Conservation (phyloP, 2,888 invertebrate species). For the Archips xylosteana region DNA sequence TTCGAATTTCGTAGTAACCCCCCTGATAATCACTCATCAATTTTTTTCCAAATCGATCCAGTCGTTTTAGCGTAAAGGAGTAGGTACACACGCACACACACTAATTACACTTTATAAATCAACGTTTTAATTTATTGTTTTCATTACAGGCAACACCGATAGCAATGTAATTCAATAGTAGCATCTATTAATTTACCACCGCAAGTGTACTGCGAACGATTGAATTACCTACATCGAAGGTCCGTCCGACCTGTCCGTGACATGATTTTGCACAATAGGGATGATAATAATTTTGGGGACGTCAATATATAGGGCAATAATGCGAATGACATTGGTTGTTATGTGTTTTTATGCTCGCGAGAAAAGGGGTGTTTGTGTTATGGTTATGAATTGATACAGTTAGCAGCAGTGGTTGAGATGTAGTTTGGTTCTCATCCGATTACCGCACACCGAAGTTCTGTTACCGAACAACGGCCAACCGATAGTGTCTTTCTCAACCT, state of each 20-base stretch:
- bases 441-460: too few species aligned
- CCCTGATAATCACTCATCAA: too few species aligned
- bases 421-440: too few species aligned
- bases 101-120: too few species aligned
- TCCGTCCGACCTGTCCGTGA: conserved; percentile 30
- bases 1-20: too few species aligned
- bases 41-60: too few species aligned
- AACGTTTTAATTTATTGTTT: too few species aligned
- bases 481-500: too few species aligned
- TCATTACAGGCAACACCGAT: background rate
- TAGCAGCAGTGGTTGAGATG: too few species aligned
- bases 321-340: background rate
- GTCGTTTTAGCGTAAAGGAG: too few species aligned
- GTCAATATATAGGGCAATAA: conserved; percentile 2
- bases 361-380: background rate
- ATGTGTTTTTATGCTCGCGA: background rate
- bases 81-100: too few species aligned
- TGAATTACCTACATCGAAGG: conserved; percentile 34
- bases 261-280: conserved; percentile 23
- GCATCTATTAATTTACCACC: conserved; percentile 12
- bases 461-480: too few species aligned
- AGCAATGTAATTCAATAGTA: conserved; percentile 18
- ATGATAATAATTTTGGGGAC: conserved; percentile 18
- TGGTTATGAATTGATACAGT: background rate
- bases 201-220: conserved; percentile 14